A percentile compares a stretch with the other conserved stretches of the same genome.
phyloP scores from a whole-genome alignment of 2,113 vertebrate species.

The Neolamprologus caudopunctatus region DNA sequence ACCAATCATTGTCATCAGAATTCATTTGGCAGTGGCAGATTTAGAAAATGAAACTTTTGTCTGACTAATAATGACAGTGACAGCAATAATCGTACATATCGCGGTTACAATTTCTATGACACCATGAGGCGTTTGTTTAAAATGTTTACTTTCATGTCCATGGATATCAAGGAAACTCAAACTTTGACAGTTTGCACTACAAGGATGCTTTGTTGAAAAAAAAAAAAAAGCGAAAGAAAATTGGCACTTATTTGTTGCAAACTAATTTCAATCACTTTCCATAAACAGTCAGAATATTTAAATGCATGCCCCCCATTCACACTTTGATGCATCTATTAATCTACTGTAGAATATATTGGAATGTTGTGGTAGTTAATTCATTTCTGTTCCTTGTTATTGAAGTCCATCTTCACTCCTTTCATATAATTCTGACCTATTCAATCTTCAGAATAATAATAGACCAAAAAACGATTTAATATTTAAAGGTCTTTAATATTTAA shows the following conservation, averaged over 20 bases:
- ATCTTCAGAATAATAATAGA: slow-evolving; percentile 38
- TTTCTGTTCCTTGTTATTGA: neutral
- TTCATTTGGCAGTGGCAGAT: slow-evolving; percentile 30
- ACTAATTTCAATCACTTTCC: neutral
- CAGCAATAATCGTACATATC: neutral
- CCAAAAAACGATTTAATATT: slow-evolving; percentile 48
- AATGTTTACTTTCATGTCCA: neutral
- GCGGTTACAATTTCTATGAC: neutral
- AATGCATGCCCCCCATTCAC: neutral
- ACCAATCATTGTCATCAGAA: slow-evolving; percentile 46
- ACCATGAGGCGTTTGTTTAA: neutral
- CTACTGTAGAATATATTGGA: neutral
- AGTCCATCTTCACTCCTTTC: slow-evolving; percentile 2
- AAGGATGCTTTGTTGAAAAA: neutral
- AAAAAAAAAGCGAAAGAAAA: neutral
- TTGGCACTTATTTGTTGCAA: neutral
- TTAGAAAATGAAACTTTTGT: slow-evolving; percentile 33
- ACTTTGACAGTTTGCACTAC: neutral
- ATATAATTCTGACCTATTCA: slow-evolving; percentile 36
- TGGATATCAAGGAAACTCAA: neutral
- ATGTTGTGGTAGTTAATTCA: neutral
- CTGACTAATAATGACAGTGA: slow-evolving; percentile 8
- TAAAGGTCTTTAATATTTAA: slow-evolving; percentile 55
- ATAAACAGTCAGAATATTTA: neutral
- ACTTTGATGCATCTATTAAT: neutral